A percentile compares a stretch with the other conserved stretches of the same genome.
phyloP scores from a whole-genome alignment of 2,113 vertebrate species.

The Aramus guarauna region DNA sequence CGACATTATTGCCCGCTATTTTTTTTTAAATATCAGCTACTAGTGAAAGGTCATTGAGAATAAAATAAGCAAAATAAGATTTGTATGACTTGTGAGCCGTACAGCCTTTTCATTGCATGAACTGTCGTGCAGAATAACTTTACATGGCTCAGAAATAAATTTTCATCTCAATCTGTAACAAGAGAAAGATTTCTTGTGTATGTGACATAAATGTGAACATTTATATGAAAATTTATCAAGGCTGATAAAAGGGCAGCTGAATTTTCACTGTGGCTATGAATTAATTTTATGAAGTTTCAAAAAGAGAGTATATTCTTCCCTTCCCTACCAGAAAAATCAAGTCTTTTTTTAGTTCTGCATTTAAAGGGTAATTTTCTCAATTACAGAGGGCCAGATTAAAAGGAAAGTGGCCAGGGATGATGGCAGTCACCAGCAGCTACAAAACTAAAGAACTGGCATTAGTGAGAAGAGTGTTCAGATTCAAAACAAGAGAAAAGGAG shows the following conservation, averaged over 20 bases:
- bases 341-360: background rate
- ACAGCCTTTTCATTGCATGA: background rate
- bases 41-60: background rate
- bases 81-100: background rate
- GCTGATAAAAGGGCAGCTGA: background rate
- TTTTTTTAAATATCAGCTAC: background rate
- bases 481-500: background rate
- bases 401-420: background rate
- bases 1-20: background rate
- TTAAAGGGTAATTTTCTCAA: background rate
- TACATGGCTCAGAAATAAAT: background rate
- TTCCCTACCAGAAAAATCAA: background rate
- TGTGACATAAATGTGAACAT: background rate
- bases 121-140: background rate
- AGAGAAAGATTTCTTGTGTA: background rate
- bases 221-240: slow-evolving; percentile 10
- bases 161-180: background rate
- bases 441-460: background rate
- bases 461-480: background rate
- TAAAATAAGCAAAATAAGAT: background rate
- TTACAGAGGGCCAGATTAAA: background rate
- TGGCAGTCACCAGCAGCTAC: background rate
- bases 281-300: slow-evolving; percentile 1
- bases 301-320: background rate
- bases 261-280: slow-evolving; percentile 16